Evolutionary conservation across 2,888 invertebrate genomes (phyloP).

Genomic region (Nyleta sp.): DNA sequence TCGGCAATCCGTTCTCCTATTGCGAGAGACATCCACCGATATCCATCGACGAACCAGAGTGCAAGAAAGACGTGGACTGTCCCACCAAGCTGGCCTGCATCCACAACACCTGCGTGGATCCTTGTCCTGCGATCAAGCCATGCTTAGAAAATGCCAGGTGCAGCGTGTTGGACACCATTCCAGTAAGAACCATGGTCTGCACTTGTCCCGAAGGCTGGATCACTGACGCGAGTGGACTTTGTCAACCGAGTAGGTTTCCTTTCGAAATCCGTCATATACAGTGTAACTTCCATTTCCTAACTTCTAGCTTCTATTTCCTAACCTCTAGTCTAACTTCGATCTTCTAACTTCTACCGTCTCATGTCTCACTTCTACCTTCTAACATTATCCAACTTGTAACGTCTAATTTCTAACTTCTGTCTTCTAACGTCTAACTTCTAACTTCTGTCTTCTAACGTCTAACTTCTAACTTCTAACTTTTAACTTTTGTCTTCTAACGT

Average conservation of each 20-base stretch:
- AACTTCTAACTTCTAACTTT: no score
- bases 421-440: no score
- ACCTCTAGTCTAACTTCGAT: no score
- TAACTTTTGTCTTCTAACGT: no score
- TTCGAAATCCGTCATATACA: no score
- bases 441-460: no score
- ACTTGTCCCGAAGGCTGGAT: constrained; percentile 94
- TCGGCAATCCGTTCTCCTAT: constrained; percentile 87
- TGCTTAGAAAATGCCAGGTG: constrained; percentile 90
- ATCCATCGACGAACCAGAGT: constrained; percentile 85
- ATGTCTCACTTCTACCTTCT: no score
- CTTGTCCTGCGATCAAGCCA: constrained; percentile 89
- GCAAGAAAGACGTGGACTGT: constrained; percentile 91
- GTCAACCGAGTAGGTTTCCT: constrained; percentile 85
- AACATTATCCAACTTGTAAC: no score
- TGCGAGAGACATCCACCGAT: constrained; percentile 85
- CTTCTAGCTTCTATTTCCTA: no score
- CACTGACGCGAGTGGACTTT: constrained; percentile 90
- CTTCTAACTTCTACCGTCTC: no score
- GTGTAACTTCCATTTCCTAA: no score
- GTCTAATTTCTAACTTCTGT: no score
- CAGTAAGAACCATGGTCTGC: constrained; percentile 94
- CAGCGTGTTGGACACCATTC: constrained; percentile 92
- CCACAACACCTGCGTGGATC: constrained; percentile 89
- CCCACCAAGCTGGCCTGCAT: constrained; percentile 92